A percentile compares a stretch with the other conserved stretches of the same genome.
phyloP scores from a whole-genome alignment of 2,113 vertebrate genomes.

The Eptesicus fuscus region DNA sequence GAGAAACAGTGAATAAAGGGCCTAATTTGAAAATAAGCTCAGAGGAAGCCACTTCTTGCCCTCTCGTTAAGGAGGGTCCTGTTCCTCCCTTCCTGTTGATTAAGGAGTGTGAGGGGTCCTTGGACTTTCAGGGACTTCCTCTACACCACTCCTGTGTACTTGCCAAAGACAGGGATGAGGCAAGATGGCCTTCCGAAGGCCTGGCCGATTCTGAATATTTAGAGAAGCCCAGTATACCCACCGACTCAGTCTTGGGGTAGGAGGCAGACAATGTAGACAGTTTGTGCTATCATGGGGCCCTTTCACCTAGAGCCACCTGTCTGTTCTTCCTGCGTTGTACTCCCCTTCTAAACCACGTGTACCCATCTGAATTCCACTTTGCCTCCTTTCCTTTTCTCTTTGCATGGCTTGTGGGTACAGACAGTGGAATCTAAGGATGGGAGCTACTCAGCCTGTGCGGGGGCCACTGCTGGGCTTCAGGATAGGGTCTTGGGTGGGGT shows the following conservation, averaged over 20 bases:
- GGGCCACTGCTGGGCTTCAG: neutral
- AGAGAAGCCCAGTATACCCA: neutral
- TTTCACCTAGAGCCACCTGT: neutral
- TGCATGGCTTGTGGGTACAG: neutral
- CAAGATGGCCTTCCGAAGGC: neutral
- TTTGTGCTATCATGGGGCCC: neutral
- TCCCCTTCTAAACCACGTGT: neutral
- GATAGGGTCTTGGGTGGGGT: neutral
- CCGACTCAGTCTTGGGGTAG: neutral
- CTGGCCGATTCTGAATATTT: neutral
- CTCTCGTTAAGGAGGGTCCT: neutral
- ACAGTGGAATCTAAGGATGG: neutral
- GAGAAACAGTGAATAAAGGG: neutral
- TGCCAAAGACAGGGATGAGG: neutral
- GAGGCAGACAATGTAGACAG: neutral
- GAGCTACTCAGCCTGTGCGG: neutral
- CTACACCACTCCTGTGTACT: neutral
- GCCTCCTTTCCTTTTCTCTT: neutral
- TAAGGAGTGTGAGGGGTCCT: neutral
- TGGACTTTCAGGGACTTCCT: neutral
- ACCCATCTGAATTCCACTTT: neutral
- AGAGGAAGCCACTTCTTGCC: neutral
- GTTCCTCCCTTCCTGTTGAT: neutral
- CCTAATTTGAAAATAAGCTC: neutral
- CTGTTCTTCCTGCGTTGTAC: neutral